Evolutionary conservation across 2,113 vertebrate genomes (phyloP).

Genomic region (Mormyrus iriodes): DNA sequence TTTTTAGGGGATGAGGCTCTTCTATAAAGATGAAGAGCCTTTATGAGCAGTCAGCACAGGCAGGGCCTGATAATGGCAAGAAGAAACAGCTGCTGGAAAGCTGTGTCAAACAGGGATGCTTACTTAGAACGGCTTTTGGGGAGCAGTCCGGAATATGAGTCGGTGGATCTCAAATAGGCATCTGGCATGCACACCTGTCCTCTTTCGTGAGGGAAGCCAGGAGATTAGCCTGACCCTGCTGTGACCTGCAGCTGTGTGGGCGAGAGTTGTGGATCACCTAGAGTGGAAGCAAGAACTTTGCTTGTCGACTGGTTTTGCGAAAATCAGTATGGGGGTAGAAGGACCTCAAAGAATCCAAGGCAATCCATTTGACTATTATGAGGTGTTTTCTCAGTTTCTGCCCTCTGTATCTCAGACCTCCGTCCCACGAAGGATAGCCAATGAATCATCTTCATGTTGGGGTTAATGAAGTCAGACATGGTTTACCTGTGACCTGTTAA

Average conservation of each 20-base stretch:
- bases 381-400: not conserved
- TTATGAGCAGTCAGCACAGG: not conserved
- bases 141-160: not conserved
- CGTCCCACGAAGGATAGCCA: not conserved
- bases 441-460: not conserved
- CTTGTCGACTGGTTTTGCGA: not conserved
- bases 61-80: not conserved
- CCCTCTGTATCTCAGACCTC: not conserved
- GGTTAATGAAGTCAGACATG: not conserved
- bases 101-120: not conserved
- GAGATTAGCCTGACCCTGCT: slow-evolving; percentile 41
- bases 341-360: not conserved
- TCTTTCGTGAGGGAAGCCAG: slow-evolving; percentile 25
- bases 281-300: not conserved
- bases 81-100: not conserved
- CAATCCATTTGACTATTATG: not conserved
- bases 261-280: not conserved
- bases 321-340: not conserved
- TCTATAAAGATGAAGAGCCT: not conserved
- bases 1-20: slow-evolving; percentile 26
- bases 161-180: slow-evolving; percentile 35
- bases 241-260: slow-evolving; percentile 48
- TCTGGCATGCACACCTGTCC: slow-evolving; percentile 70
- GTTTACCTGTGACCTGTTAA: not conserved
- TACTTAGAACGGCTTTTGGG: not conserved